phyloP scores from a whole-genome alignment of 2,888 invertebrate genomes.

The Drosophila nigricruria region DNA sequence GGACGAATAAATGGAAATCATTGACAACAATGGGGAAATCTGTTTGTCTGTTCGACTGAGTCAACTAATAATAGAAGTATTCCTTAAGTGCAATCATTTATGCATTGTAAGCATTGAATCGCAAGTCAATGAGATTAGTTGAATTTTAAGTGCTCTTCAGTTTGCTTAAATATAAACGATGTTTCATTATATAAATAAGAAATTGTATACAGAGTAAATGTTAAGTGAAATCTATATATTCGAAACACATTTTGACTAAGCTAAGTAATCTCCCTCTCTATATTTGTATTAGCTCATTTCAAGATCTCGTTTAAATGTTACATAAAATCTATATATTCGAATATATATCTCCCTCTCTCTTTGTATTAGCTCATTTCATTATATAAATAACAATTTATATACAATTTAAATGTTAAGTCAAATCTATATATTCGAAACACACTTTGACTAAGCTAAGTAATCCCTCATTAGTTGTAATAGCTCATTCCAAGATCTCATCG shows the following conservation, averaged over 20 bases:
- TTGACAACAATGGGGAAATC: slow-evolving; percentile 28
- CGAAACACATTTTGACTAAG: background rate
- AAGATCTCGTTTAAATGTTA: background rate
- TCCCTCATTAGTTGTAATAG: too few relatives aligned
- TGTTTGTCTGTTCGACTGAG: slow-evolving; percentile 9
- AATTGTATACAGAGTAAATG: background rate
- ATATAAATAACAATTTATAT: too few relatives aligned
- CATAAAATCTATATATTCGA: background rate
- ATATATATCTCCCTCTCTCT: background rate
- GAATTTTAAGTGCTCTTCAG: background rate
- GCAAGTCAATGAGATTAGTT: background rate
- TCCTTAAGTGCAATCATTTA: slow-evolving; percentile 13
- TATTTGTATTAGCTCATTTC: background rate
- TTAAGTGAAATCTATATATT: background rate
- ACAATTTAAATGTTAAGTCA: background rate
- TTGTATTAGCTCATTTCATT: background rate
- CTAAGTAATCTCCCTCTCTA: background rate
- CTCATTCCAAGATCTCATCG: too few relatives aligned
- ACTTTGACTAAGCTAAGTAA: background rate
- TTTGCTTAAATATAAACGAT: background rate
- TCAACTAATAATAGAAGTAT: slow-evolving; percentile 21
- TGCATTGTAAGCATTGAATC: background rate
- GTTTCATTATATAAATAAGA: background rate
- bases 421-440: background rate
- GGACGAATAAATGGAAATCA: slow-evolving; percentile 24